Evolutionary conservation across 35 echinoderm and acorn worm species (phyloP), one percentile per base, ranked within the genome.

Genomic region (Stichopus chloronotus): DNA sequence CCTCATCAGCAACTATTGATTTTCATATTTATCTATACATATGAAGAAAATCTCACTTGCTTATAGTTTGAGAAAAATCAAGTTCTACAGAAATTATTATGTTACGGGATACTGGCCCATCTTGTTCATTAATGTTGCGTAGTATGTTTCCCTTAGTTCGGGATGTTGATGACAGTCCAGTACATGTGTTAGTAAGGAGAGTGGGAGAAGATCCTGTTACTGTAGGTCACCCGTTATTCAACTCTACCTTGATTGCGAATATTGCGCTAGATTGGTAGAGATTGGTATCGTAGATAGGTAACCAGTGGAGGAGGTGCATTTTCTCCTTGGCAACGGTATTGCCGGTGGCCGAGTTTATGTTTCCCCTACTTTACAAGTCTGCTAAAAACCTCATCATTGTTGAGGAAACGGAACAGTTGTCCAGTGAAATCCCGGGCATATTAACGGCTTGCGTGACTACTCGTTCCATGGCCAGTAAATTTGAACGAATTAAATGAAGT

Each of bases 81-180:
- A 63, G 53, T 5, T 83, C 79, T 16, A 52, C 79, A 83, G 14
- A 11, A 16, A 52, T 83, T 83, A 52, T 83, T 83, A 83, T 83
- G 43, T 83, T 83, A 25, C 79, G 79, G 79, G 79, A 83, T 52
- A 83, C 43, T 83, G 79, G 79, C 79, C 43, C 79, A 83, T 83
- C 79, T 83, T 25, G 79, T 83, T 83, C 79, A 83, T 16, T 83
- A 83, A 83, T 83, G 79, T 12, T 83, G 79, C 43, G 79, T 52
- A 83, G 79, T 83, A 52, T 83, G 79, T 25, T 83, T 10, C 79
- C 79, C 52, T 25, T 83, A 16, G 59, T 1, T 16, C 59, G 59
- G 16, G 59, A 63, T 8, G 16, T 16, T 63, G 59, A 63, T 16
- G 59, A 63, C 59, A 63, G 59, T 63, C 8, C 76, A n/a, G 79